Conservation (phyloP, 2,888 invertebrate genomes). For the Sussaba pulchella region DNA sequence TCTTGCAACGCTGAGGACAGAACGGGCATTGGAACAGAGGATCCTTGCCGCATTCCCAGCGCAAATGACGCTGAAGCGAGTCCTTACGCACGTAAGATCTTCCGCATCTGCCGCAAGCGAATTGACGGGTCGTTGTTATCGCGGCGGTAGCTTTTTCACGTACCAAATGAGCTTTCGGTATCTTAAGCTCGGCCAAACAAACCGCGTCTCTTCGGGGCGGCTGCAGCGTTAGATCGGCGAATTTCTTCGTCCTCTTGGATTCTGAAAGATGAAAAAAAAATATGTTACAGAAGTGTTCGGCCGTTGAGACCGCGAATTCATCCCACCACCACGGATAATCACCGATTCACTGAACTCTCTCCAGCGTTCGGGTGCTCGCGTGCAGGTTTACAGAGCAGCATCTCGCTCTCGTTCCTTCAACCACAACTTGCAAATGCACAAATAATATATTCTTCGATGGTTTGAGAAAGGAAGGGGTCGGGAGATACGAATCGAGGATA, state of each 20-base stretch:
- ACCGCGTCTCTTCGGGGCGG: conserved; percentile 71
- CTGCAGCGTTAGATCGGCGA: conserved; percentile 74
- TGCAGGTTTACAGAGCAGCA: conserved; percentile 48
- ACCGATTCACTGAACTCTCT: conserved; percentile 48
- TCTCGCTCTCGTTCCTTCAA: conserved; percentile 22
- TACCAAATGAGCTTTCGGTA: conserved; percentile 76
- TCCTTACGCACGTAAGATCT: conserved; percentile 87
- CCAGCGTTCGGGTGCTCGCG: conserved; percentile 42
- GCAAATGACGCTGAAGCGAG: conserved; percentile 87
- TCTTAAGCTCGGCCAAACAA: conserved; percentile 75
- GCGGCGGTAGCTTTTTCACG: conserved; percentile 72
- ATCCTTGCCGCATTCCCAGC: conserved; percentile 85
- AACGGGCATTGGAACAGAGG: conserved; percentile 85
- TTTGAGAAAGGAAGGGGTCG: neutral
- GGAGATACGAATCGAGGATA: neutral
- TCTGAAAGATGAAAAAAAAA: conserved; percentile 76
- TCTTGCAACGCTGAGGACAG: conserved; percentile 83
- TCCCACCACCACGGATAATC: conserved; percentile 58
- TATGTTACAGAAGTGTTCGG: conserved; percentile 75
- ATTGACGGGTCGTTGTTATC: no score
- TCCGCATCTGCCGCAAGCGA: conserved; percentile 86
- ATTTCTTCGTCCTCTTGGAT: conserved; percentile 70
- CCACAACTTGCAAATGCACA: conserved; percentile 45
- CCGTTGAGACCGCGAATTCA: conserved; percentile 21
- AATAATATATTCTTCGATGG: neutral